These are phyloP conservation scores for Ditula angustiorana DNA, from an alignment of 2,888 invertebrate genomes.

Conservation along the genomic window DNA sequence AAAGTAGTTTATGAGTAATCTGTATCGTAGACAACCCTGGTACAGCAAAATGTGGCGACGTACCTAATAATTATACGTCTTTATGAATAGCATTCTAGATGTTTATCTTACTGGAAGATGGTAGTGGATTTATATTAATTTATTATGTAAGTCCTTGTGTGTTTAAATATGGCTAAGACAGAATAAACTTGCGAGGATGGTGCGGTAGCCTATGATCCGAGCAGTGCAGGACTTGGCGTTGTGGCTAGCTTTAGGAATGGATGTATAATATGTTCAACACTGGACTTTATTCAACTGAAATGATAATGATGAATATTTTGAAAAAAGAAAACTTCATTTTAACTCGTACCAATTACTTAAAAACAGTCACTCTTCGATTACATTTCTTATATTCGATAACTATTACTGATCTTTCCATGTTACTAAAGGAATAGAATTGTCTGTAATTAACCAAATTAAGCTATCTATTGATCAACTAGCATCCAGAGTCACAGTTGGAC, in stretches of 20 bases:
- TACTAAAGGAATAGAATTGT: not conserved
- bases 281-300: too few relatives aligned
- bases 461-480: conserved; percentile 1
- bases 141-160: not conserved
- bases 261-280: too few relatives aligned
- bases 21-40: not conserved
- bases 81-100: conserved; percentile 20
- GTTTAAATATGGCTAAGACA: conserved; percentile 3
- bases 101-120: not conserved
- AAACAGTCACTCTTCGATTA: too few relatives aligned
- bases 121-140: not conserved
- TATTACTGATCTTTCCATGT: not conserved
- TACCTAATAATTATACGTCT: conserved; percentile 20
- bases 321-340: too few relatives aligned
- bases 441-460: conserved; percentile 6
- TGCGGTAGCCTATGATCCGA: too few relatives aligned
- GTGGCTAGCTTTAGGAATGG: too few relatives aligned
- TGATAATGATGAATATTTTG: too few relatives aligned
- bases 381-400: not conserved
- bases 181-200: too few relatives aligned
- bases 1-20: conserved; percentile 5
- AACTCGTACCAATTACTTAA: too few relatives aligned
- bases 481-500: not conserved
- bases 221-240: too few relatives aligned
- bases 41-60: not conserved